Evolutionary conservation across 2,113 vertebrate genomes (phyloP), one percentile per base, ranked within the genome.

Genomic region (Gulo gulo): DNA sequence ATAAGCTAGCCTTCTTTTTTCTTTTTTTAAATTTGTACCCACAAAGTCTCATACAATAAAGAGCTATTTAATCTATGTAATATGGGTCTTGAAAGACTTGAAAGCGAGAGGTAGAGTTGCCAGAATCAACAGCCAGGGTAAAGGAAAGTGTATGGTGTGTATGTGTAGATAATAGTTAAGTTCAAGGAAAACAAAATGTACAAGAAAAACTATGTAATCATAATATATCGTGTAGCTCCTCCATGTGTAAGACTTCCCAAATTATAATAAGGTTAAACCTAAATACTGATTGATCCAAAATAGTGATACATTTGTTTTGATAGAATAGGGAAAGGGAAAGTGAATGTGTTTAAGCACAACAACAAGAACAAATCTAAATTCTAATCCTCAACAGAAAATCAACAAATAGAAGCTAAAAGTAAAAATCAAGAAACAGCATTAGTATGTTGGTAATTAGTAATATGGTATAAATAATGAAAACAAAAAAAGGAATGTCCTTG

Each of bases 381-480:
- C 13, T 91, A 65, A 67, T 91, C 4, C 4, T 91, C 4, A 67
- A 34, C 71, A 74, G 15, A 86, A 97, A 97, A 81, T 95, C 23
- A 85, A 92, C 65, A 81, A 95, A 71, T 67, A 80, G 36, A 73
- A 2, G 13, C 21, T 97, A 85, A 95, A 79, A 63, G 16, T 63
- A 7, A 95, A 96, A 94, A 80, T 39, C 11, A 80, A 92, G 24
- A 87, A 91, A 88, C 24, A 79, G n/a, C 24, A 67, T 7, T 80
- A 91, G 63, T 78, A 45, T 84, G 0, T 65, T 92, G 20, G 34
- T 94, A 91, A 88, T 96, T 96, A 93, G 65, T 86, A 89, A 95
- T 59, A 81, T 42, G 12, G 4, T 81, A 55, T 61, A 73, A 96
- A 88, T 84, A 92, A 95, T 4, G 6, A 21, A 85, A 82, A 52